phyloP scores from a whole-genome alignment of 2,113 vertebrate genomes.

The Lophura nycthemera region DNA sequence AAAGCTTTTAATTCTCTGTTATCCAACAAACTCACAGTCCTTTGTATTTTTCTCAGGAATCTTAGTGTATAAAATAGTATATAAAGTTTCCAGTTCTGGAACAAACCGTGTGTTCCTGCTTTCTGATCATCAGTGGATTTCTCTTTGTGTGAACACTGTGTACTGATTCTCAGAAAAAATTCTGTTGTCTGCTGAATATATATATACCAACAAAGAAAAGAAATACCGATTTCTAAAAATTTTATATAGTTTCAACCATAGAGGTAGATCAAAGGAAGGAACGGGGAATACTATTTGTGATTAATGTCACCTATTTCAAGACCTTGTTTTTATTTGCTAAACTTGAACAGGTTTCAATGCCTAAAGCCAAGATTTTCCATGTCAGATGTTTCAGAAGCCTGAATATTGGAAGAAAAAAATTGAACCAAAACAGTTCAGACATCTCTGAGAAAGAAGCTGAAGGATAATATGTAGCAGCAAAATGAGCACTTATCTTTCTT shows the following conservation, averaged over 20 bases:
- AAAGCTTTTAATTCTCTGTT: neutral
- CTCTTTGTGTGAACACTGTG: neutral
- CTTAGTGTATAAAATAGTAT: neutral
- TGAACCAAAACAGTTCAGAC: neutral
- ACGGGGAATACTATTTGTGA: neutral
- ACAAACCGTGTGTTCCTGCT: neutral
- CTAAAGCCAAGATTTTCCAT: slow-evolving; percentile 17
- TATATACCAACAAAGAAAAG: neutral
- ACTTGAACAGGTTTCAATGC: neutral
- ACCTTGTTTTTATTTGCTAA: neutral
- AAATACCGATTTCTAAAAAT: neutral
- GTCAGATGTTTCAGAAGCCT: neutral
- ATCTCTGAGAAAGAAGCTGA: neutral
- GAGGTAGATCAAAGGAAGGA: neutral
- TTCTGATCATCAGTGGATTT: neutral
- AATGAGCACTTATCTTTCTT: neutral
- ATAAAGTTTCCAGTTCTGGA: neutral
- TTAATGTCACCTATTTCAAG: neutral
- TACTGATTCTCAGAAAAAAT: neutral
- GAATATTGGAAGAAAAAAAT: neutral
- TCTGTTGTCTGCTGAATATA: neutral
- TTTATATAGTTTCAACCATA: neutral
- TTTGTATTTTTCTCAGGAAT: neutral
- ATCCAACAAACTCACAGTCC: neutral
- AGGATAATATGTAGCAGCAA: neutral